Conservation (phyloP, 1,140 invertebrate genomes). For the Himalopsyche phryganea region DNA sequence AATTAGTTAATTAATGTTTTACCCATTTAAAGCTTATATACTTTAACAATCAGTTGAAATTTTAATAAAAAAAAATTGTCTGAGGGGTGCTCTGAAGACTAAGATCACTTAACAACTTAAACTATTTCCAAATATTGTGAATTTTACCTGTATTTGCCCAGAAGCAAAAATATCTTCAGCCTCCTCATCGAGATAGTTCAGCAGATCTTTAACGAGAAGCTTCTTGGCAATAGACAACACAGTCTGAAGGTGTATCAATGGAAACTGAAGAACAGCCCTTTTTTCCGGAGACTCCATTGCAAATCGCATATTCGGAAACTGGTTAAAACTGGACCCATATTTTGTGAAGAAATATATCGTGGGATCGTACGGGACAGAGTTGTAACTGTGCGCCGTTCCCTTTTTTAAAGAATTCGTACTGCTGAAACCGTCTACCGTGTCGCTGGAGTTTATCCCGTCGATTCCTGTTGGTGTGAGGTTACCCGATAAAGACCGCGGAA, state of each 20-base stretch:
- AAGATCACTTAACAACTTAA: no score
- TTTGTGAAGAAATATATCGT: conserved; percentile 86
- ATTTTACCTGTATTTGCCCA: conserved; percentile 55
- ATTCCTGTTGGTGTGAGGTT: conserved; percentile 63
- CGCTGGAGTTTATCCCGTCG: conserved; percentile 32
- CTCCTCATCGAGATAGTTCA: conserved; percentile 79
- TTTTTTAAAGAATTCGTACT: conserved; percentile 45
- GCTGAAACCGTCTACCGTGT: conserved; percentile 44
- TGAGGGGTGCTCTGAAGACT: no score
- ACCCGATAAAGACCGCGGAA: conserved; percentile 86
- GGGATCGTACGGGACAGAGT: conserved; percentile 71
- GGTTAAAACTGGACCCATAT: conserved; percentile 89
- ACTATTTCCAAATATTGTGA: no score
- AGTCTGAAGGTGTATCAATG: conserved; percentile 71
- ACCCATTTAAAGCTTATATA: no score
- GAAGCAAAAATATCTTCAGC: conserved; percentile 70
- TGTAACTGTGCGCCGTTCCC: conserved; percentile 60
- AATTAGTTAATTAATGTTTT: no score
- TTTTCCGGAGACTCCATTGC: conserved; percentile 63
- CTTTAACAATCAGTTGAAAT: no score
- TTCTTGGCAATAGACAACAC: conserved; percentile 81
- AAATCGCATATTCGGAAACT: conserved; percentile 75
- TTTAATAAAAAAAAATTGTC: no score
- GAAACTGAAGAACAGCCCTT: conserved; percentile 61
- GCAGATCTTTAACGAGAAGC: conserved; percentile 80